Percentiles rank a stretch among this genome's conserved stretches.
Conservation (phyloP, 2,797 vertebrate genomes). For the Triplophysa bombifrons region DNA sequence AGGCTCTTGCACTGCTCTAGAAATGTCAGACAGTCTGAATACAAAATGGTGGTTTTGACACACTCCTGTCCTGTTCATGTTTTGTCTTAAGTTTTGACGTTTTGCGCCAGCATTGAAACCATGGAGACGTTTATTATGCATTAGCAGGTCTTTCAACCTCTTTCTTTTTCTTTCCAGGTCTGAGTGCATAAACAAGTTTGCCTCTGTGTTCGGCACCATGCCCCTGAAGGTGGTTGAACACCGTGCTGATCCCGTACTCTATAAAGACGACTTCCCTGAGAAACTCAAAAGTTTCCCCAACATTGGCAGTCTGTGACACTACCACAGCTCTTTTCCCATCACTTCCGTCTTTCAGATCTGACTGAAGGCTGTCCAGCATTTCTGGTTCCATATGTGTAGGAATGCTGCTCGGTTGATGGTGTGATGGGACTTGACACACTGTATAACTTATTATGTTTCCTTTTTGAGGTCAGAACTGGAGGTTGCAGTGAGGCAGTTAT, state of each 20-base stretch:
- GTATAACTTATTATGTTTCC: slow-evolving; percentile 38
- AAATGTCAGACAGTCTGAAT: slow-evolving; percentile 41
- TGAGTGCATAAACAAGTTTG: slow-evolving; percentile 99
- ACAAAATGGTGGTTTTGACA: background rate
- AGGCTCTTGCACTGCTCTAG: slow-evolving; percentile 13
- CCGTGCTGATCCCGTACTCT: slow-evolving; percentile 94
- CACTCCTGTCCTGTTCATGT: no score
- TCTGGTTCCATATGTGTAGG: slow-evolving; percentile 1
- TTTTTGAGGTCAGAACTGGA: slow-evolving; percentile 24
- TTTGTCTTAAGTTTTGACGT: background rate
- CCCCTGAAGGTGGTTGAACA: slow-evolving; percentile 98
- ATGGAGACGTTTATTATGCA: background rate
- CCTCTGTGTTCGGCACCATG: slow-evolving; percentile 96
- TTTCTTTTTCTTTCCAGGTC: slow-evolving; percentile 75
- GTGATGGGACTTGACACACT: background rate
- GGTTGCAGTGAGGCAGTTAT: background rate
- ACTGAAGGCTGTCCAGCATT: slow-evolving; percentile 10
- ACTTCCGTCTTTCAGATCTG: slow-evolving; percentile 37
- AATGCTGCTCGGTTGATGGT: slow-evolving; percentile 2
- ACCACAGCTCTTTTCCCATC: slow-evolving; percentile 22
- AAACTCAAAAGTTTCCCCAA: slow-evolving; percentile 99
- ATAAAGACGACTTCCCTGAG: slow-evolving; percentile 98
- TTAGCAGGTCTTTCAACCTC: background rate
- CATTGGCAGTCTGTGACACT: slow-evolving; percentile 91
- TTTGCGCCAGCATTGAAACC: background rate